Percentiles rank a stretch among this genome's conserved stretches.
Evolutionary conservation across 2,113 vertebrate genomes (phyloP).

Genomic region (Ophthalmolycus amberensis): DNA sequence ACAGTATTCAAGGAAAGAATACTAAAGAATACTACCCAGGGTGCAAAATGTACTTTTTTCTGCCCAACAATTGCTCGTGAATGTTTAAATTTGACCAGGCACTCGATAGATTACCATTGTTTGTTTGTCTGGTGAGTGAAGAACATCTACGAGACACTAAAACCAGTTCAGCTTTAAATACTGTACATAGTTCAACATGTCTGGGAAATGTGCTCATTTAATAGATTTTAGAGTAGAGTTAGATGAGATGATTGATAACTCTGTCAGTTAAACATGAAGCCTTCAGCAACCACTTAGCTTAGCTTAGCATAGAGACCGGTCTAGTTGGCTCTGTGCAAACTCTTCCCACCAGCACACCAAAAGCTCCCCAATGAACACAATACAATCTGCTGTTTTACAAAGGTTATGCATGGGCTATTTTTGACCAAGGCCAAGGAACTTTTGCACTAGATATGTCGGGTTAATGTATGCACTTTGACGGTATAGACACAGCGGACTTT

Average conservation of each 20-base stretch:
- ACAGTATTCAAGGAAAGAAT: too few species aligned
- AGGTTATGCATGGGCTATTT: too few species aligned
- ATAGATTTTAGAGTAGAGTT: neutral
- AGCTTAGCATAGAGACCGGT: neutral
- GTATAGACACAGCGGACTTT: neutral
- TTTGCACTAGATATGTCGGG: neutral
- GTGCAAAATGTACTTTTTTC: too few species aligned
- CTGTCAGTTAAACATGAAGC: neutral
- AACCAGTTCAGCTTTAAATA: too few species aligned
- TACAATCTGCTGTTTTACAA: neutral
- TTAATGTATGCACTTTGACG: neutral
- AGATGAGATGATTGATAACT: neutral
- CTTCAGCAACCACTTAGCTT: neutral
- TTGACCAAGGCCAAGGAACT: neutral
- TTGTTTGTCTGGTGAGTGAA: too few species aligned
- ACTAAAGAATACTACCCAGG: too few species aligned
- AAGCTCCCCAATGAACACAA: neutral
- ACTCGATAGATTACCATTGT: too few species aligned
- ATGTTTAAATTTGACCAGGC: too few species aligned
- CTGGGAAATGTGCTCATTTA: neutral
- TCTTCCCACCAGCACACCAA: neutral
- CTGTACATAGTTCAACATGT: neutral
- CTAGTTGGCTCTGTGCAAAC: neutral
- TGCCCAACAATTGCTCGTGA: too few species aligned
- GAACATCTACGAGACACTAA: too few species aligned